Percentiles rank a stretch among this genome's conserved stretches.
Evolutionary conservation across 2,888 invertebrate species (phyloP).

Genomic region (Catocala sponsa): DNA sequence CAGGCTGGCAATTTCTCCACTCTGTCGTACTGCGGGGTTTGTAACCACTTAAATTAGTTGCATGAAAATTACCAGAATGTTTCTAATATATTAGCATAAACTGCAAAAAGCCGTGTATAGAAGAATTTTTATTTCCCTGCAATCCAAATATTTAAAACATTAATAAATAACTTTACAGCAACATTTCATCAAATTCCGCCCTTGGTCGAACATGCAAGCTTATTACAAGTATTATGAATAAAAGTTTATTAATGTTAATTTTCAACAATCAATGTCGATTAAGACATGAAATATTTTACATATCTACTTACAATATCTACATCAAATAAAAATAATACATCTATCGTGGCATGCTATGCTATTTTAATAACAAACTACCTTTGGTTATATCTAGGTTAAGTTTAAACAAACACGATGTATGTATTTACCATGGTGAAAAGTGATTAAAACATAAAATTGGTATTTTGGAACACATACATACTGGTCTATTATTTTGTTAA

Average conservation of each 20-base stretch:
- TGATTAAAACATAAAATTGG: conserved; percentile 1
- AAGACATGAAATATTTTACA: conserved; percentile 10
- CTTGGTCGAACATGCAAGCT: background rate
- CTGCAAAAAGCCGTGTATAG: background rate
- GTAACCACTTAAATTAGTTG: conserved; percentile 6
- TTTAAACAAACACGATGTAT: background rate
- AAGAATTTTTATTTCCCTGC: conserved; percentile 2
- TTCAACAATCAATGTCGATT: conserved; percentile 13
- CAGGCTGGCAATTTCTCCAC: conserved; percentile 12
- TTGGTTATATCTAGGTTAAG: background rate
- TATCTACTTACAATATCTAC: background rate
- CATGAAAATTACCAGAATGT: conserved; percentile 6
- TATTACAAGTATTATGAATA: conserved; percentile 1
- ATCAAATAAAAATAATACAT: conserved; percentile 9
- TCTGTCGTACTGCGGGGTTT: conserved; percentile 4
- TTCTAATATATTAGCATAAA: conserved; percentile 23
- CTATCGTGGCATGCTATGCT: background rate
- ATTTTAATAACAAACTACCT: background rate
- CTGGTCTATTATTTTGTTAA: background rate
- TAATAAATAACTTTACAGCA: background rate
- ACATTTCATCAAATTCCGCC: background rate
- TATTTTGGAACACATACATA: conserved; percentile 8
- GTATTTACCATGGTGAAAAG: background rate
- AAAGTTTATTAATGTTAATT: conserved; percentile 7
- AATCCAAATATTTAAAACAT: conserved; percentile 7